Conservation (phyloP, 2,888 invertebrate species). For the Sinelater perroti region DNA sequence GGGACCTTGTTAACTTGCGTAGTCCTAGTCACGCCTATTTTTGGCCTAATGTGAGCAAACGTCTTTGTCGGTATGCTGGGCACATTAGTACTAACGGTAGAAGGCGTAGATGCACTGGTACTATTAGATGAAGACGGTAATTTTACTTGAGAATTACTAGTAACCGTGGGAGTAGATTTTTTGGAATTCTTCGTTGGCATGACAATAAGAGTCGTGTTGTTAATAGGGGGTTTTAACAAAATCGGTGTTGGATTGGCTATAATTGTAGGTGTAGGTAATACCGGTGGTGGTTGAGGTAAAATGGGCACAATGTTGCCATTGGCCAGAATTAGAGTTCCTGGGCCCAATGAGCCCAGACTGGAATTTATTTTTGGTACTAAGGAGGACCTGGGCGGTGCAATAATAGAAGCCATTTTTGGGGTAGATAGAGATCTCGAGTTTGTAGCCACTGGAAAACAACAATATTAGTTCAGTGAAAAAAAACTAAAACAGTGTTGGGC, state of each 20-base stretch:
- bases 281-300: slow-evolving; percentile 47
- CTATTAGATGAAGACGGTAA: too few species aligned
- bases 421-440: slow-evolving; percentile 50
- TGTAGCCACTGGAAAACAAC: slow-evolving; percentile 47
- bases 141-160: slow-evolving; percentile 17
- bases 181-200: slow-evolving; percentile 34
- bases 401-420: slow-evolving; percentile 51
- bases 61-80: slow-evolving; percentile 11
- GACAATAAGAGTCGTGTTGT: slow-evolving; percentile 40
- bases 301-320: slow-evolving; percentile 57
- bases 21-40: slow-evolving; percentile 53
- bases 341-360: slow-evolving; percentile 50
- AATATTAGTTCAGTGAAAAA: not conserved
- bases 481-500: not conserved
- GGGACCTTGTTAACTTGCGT: slow-evolving; percentile 60
- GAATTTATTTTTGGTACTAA: slow-evolving; percentile 41
- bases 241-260: slow-evolving; percentile 45
- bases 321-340: slow-evolving; percentile 58
- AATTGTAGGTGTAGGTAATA: slow-evolving; percentile 41
- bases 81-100: slow-evolving; percentile 23
- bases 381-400: slow-evolving; percentile 41
- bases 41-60: slow-evolving; percentile 33
- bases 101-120: slow-evolving; percentile 18
- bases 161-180: slow-evolving; percentile 32
- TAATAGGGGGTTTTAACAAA: slow-evolving; percentile 41